phyloP scores from a whole-genome alignment of 2,113 vertebrate species.

The Phycodurus eques region DNA sequence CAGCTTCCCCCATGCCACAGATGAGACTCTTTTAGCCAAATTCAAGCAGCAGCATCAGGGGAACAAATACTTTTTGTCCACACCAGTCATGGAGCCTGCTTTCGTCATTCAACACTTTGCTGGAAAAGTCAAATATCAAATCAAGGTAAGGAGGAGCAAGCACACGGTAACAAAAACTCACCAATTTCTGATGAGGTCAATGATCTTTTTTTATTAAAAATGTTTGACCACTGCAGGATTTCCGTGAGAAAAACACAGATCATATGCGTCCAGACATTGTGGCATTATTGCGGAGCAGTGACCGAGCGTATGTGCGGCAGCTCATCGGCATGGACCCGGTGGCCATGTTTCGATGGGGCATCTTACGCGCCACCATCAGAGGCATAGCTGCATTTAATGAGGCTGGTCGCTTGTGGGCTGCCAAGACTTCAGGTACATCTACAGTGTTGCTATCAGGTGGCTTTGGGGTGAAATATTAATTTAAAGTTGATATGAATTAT shows the following conservation, averaged over 20 bases:
- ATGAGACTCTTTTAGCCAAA: conserved; percentile 91
- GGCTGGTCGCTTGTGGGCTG: conserved; percentile 78
- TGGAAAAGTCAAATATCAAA: conserved; percentile 94
- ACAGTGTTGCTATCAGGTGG: background rate
- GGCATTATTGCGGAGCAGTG: conserved; percentile 89
- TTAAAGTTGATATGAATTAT: background rate
- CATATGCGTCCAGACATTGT: conserved; percentile 97
- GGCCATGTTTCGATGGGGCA: conserved; percentile 95
- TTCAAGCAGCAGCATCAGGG: conserved; percentile 97
- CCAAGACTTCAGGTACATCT: conserved; percentile 78
- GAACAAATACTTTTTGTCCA: conserved; percentile 90
- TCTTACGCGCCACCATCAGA: conserved; percentile 82
- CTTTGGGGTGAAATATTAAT: background rate
- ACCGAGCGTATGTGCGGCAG: conserved; percentile 87
- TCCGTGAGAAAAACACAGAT: conserved; percentile 97
- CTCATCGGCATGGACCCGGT: conserved; percentile 95
- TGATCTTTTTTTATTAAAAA: background rate
- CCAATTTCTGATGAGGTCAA: background rate
- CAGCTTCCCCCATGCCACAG: conserved; percentile 94
- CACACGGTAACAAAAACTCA: background rate
- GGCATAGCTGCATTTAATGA: conserved; percentile 88
- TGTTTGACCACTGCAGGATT: conserved; percentile 76
- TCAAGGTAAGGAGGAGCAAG: conserved; percentile 77
- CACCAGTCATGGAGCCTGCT: conserved; percentile 92
- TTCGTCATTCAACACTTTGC: conserved; percentile 97